Evolutionary conservation across 1,140 invertebrate genomes (phyloP), one percentile per base, ranked within the genome.

Genomic region (Zophobas morio): DNA sequence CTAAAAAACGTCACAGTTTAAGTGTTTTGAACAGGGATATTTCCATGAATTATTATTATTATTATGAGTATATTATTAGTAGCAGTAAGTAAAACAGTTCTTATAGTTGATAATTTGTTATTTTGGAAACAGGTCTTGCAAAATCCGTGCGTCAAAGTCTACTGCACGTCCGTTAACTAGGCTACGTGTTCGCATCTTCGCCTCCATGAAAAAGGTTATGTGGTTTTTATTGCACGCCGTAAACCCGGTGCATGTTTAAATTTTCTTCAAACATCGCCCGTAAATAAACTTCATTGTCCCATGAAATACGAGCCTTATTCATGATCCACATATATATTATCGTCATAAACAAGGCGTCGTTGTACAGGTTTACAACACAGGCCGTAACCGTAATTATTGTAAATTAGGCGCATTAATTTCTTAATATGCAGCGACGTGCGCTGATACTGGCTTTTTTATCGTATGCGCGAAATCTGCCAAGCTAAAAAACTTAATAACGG

Each of bases 401-500:
- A 66, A 66, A 66, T 66, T 66, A 66, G 60, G 60, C 42, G 42
- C 60, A 66, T 66, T 66, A 66, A 66, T 66, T 66, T 66, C 60
- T 66, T 66, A 66, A 66, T 66, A 66, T 66, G 60, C 60, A 66
- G 60, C 42, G 60, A 66, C 60, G 60, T 66, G 60, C 37, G 37
- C 60, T 66, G 60, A 66, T 66, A 66, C 60, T 32, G 60, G n/a
- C n/a, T 66, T 66, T 66, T 57, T 66, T 66, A 66, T 66, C 60
- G 60, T 66, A 66, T 60, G 56, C 70, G 76, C 56, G 76, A 77
- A 77, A 77, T 77, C 49, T 53, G 47, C 39, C 71, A 73, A 73
- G 37, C 49, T 56, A 53, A 73, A 72, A 72, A 72, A 72, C 39
- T 63, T 75, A 56, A 56, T 75, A 75, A 70, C 39, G 63, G 37